Conservation (phyloP, 1,140 invertebrate genomes). For the Aphelenchoides besseyi region DNA sequence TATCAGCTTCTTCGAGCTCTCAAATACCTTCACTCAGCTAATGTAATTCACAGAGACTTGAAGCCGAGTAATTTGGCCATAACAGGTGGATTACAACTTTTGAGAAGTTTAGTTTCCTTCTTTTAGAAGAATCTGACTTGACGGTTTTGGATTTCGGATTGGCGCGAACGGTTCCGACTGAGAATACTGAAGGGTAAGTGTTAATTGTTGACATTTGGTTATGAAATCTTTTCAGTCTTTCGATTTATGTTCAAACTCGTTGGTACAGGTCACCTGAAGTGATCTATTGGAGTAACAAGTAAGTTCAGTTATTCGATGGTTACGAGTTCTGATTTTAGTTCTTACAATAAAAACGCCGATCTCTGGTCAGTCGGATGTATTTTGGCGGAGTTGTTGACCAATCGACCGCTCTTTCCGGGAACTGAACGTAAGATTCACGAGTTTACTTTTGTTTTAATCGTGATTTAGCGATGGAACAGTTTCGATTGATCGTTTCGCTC, state of each 20-base stretch:
- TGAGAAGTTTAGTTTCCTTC: no score
- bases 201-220: no score
- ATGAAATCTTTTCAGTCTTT: no score
- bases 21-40: conserved; percentile 61
- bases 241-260: conserved; percentile 53
- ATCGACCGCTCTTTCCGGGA: conserved; percentile 91
- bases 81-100: conserved; percentile 5
- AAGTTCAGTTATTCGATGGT: neutral
- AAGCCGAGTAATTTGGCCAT: conserved; percentile 57
- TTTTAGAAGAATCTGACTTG: conserved; percentile 48
- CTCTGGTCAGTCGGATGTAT: conserved; percentile 99
- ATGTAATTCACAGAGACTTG: conserved; percentile 60
- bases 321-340: conserved; percentile 20
- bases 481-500: conserved; percentile 50
- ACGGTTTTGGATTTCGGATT: conserved; percentile 60
- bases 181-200: neutral
- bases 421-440: conserved; percentile 71
- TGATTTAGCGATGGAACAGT: conserved; percentile 52
- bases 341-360: conserved; percentile 68
- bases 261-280: conserved; percentile 61
- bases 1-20: conserved; percentile 58
- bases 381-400: conserved; percentile 88
- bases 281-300: conserved; percentile 57
- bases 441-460: neutral
- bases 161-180: conserved; percentile 51